Evolutionary conservation across 2,888 invertebrate genomes (phyloP).

Genomic region (Yponomeuta cagnagella): DNA sequence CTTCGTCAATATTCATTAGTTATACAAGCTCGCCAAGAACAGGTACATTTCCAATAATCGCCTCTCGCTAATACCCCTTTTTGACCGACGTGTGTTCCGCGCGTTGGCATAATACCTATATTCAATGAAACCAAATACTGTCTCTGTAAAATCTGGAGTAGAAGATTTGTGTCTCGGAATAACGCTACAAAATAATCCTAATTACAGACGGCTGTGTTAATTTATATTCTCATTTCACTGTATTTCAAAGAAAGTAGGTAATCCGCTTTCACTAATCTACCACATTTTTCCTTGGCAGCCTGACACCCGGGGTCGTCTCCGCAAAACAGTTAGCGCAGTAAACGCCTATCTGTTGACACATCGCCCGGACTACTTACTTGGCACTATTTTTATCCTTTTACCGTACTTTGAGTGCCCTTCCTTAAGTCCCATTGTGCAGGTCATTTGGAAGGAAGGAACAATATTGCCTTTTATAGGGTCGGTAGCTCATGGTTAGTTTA

Average conservation of each 20-base stretch:
- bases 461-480: constrained; percentile 21
- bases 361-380: constrained; percentile 26
- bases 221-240: too few species aligned
- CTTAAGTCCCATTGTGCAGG: constrained; percentile 20
- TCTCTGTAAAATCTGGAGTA: too few species aligned
- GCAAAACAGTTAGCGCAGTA: constrained; percentile 27
- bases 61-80: too few species aligned
- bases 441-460: constrained; percentile 19
- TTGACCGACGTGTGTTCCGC: too few species aligned
- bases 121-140: too few species aligned
- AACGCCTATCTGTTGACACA: constrained; percentile 37
- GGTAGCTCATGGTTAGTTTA: constrained; percentile 13
- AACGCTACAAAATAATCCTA: too few species aligned
- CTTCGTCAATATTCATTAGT: too few species aligned
- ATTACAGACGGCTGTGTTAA: too few species aligned
- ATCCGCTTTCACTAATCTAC: constrained; percentile 3
- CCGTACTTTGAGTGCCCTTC: constrained; percentile 28
- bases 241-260: not conserved
- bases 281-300: not conserved
- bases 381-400: constrained; percentile 35
- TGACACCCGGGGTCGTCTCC: constrained; percentile 19
- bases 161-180: too few species aligned
- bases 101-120: too few species aligned
- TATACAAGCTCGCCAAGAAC: too few species aligned
- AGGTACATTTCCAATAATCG: too few species aligned